Evolutionary conservation across 37 sponge, comb jelly and placozoan species (phyloP).

Genomic region (Lycopodina hypogea): DNA sequence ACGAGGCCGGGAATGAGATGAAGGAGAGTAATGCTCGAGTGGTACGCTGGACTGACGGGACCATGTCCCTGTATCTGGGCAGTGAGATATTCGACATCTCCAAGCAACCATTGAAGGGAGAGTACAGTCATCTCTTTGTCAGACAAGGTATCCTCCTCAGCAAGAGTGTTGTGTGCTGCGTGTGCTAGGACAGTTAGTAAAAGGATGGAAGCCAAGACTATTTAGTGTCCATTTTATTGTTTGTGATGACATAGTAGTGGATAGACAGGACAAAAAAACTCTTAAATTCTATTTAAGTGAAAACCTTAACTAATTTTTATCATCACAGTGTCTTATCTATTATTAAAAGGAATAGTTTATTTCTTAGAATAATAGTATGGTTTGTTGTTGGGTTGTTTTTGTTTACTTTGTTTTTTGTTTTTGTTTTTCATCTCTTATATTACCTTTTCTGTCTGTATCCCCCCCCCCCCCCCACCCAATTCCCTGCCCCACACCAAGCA

Average conservation of each 20-base stretch:
- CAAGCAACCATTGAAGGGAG: slow-evolving; percentile 63
- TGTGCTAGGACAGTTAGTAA: neutral
- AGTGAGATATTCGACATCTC: slow-evolving; percentile 93
- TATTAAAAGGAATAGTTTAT: no score
- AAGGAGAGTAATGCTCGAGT: slow-evolving; percentile 91
- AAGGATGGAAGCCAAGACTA: neutral
- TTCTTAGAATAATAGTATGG: no score
- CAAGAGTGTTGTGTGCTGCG: neutral
- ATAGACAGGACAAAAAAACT: no score
- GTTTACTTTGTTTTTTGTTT: no score
- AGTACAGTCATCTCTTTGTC: slow-evolving; percentile 85
- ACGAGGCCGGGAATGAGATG: slow-evolving; percentile 71
- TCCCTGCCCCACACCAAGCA: neutral
- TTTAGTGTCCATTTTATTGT: neutral
- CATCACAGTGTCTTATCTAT: no score
- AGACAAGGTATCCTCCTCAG: slow-evolving; percentile 59
- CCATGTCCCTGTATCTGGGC: slow-evolving; percentile 85
- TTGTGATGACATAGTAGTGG: no score
- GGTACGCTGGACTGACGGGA: slow-evolving; percentile 94
- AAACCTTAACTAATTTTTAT: no score
- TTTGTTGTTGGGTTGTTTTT: no score
- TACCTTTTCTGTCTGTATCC: no score
- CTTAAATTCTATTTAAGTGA: no score
- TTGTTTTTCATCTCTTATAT: no score
- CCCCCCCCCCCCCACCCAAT: no score